Base-by-base conservation (phyloP, 2,888 invertebrate genomes). In the Perizoma flavofasciatum region DNA sequence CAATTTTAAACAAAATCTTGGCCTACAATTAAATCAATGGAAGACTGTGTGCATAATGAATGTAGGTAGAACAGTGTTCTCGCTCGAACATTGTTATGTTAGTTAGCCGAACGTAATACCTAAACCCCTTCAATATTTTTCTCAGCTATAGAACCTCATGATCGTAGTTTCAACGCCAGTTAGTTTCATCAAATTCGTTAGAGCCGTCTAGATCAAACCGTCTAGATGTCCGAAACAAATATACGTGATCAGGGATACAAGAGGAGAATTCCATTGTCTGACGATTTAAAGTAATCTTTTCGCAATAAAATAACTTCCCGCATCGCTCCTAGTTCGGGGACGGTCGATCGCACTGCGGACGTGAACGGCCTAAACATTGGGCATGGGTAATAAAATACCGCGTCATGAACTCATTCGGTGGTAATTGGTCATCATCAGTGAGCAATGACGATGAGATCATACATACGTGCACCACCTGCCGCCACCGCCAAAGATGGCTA, bases 361-460 rank as follows among this genome's bases (percentile, higher is more conserved):
- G 48, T 57, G 56, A 63, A 66, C 56, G 46, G 62, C 62, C 70
- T 72, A 65, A 68, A 62, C 59, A 70, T 72, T 67, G 70, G 70
- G 75, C 70, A 22, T 50, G 63, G 60, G 56, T 33, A 75, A 73
- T 75, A 74, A 72, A 74, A 60, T 67, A 61, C 68, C 22, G 69
- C 74, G 78, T 80, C 78, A 74, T 83, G 83, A 82, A 84, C 82
- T 83, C 83, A 84, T 77, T 77, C 71, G 75, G 75, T 74, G 73
- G 81, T 81, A 80, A 80, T 83, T 83, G 84, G 82, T 83, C 85
- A 83, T 83, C 85, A 83, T 81, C 79, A 82, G 81, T 89, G 88
- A 89, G 89, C 88, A 88, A 88, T 83, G 78, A 73, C 74, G 83
- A 82, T 89, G 89, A 89, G 87, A 85, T 89, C 89, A 89, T 77